Base-by-base conservation (phyloP, 2,797 vertebrate genomes). In the Gallinago solitaria region DNA sequence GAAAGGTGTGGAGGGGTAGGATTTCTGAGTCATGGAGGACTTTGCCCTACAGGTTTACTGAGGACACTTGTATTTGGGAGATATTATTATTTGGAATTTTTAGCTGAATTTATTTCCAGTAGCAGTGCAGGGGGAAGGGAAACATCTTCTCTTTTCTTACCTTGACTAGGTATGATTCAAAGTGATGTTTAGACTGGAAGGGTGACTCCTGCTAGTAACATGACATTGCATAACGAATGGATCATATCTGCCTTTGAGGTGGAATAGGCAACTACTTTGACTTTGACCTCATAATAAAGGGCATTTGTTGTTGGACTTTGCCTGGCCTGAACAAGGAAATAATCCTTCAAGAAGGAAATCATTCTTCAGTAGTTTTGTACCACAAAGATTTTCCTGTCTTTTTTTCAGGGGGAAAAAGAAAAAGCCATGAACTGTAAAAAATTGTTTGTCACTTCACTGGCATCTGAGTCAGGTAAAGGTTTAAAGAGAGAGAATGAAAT, bases 251-350 rank as follows among this genome's bases (percentile, higher is more conserved):
- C 43, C 43, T 93, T 82, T 78, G 2, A 2, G n/a, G 23, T 59
- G 12, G 25, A 79, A 43, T 25, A 45, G 54, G 16, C 67, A 71
- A 32, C 65, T 73, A 45, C 69, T 88, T 94, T 6, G 50, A 95
- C 92, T 91, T 96, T 64, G 74, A 73, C 76, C 77, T 63, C 43
- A 30, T 63, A 63, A 70, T 94, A 82, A 91, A 90, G 30, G 24
- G 67, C 63, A 63, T 64, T 91, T 95, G 56, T 67, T 83, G 45
- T 69, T 90, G 83, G 77, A 90, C 91, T 96, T 96, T 80, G 79
- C 48, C 63, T 89, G 63, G 17, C n/a, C 43, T 32, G 5, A 74
- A 50, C 64, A 68, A 87, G 93, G 84, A 93, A 91, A 69, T 91
- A 75, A 37, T 84, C 51, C n/a, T 16, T 83, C 50, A 80, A 73